These are phyloP conservation scores for Drosophila fulvimacula DNA, from an alignment of 2,888 invertebrate species.

Conservation along the genomic window DNA sequence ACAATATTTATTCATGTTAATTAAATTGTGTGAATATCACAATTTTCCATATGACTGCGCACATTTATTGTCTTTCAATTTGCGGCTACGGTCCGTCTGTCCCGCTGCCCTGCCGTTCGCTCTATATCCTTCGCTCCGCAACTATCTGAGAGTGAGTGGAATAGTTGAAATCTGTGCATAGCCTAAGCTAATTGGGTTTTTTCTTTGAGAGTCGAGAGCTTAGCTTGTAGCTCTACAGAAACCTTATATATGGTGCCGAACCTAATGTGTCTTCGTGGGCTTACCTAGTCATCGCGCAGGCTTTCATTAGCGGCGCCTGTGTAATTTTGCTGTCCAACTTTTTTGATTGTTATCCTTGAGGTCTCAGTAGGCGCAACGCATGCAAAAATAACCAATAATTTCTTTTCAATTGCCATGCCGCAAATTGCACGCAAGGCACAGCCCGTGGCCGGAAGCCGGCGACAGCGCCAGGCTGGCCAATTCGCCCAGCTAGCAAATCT, in stretches of 20 bases:
- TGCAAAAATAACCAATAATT: constrained; percentile 77
- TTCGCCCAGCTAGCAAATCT: constrained; percentile 18
- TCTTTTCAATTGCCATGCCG: constrained; percentile 68
- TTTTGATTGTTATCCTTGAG: constrained; percentile 58
- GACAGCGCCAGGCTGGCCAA: constrained; percentile 32
- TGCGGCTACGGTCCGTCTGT: constrained; percentile 63
- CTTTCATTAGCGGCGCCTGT: constrained; percentile 47
- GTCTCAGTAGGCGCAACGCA: constrained; percentile 63
- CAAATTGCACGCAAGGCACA: constrained; percentile 70
- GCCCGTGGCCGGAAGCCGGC: constrained; percentile 40
- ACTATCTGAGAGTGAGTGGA: not conserved
- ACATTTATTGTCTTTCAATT: constrained; percentile 83
- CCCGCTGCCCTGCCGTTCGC: not conserved
- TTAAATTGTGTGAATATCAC: constrained; percentile 85
- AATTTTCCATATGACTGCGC: constrained; percentile 83
- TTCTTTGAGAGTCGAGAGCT: not conserved
- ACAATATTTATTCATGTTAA: constrained; percentile 85
- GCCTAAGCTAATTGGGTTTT: not conserved
- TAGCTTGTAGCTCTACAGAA: no score
- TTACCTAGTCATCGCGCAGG: constrained; percentile 41
- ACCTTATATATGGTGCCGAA: not conserved
- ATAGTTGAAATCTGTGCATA: no score
- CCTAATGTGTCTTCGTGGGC: constrained; percentile 4
- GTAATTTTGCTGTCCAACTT: constrained; percentile 58
- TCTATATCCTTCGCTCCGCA: not conserved